Base-by-base conservation (phyloP, 2,888 invertebrate species). In the Melanargia galathea region DNA sequence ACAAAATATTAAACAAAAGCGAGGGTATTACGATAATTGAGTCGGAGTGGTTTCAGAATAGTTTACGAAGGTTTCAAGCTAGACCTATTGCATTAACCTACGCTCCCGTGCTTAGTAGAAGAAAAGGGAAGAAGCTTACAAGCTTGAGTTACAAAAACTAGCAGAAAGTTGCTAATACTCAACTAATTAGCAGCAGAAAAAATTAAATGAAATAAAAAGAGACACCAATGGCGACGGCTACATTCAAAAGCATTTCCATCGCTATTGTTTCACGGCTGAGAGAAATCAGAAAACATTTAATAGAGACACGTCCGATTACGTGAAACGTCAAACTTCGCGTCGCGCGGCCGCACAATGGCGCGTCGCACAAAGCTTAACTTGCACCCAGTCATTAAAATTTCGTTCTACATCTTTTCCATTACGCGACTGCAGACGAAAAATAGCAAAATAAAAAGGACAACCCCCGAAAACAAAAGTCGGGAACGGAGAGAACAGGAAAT, bases 351-450 rank as follows among this genome's bases (percentile, higher is more conserved):
- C 78, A 89, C 87, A 89, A 90, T 86, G 75, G 82, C 80, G 77
- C 76, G 73, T 74, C 78, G 78, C 78, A 87, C 87, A 90, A 90
- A 89, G 88, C 88, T 84, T 82, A 83, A 87, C 87, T 87, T 86
- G 86, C 84, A 82, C 77, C 77, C 86, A 88, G 83, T 86, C 90
- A 90, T 90, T 91, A 89, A 90, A 90, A 89, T 89, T 90, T 88
- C 84, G 86, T 86, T 90, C 88, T 87, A 87, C 87, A 89, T 90
- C 88, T 90, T 90, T 90, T 89, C 87, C 88, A 89, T 88, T 89
- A 87, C 84, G 84, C 86, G 84, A 80, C 80, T 78, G 86, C 89
- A 90, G 90, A 90, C 90, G 89, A 90, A 89, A 90, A 90, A 90
- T 86, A 86, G 84, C 81, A 77, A 86, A 89, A 87, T 79, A 88